Evolutionary conservation across 2,888 invertebrate genomes (phyloP), one percentile per base, ranked within the genome.

Genomic region (Leptopilina myrica): DNA sequence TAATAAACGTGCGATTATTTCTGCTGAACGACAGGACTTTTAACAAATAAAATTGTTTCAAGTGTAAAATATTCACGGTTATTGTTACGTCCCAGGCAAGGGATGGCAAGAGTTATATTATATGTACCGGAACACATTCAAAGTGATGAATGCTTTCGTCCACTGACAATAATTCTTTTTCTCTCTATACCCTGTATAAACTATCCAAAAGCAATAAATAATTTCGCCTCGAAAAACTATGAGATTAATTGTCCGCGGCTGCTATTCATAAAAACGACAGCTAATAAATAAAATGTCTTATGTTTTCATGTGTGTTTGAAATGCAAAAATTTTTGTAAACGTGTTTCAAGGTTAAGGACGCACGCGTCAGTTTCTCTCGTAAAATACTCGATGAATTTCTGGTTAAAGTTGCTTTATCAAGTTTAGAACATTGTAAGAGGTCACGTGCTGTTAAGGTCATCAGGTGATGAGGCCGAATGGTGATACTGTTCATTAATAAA

Each of bases 131-230:
- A 62, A 62, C 62, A 62, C 62, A 62, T 62, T 62, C 62, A 9
- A 62, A 62, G 20, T 62, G 62, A 62, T 62, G 20, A 62, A 62
- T 20, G 62, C 20, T 20, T 15, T n/a, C 62, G 62, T 7, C 62
- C 62, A 62, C 62, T 26, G 20, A 62, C 62, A 62, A 62, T 62
- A 62, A 62, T 62, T 62, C 62, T 62, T 62, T 62, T 62, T 20
- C 7, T 62, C 49, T 49, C 49, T 49, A 20, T 62, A 20, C 15
- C 62, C 9, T 62, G 20, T 49, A 62, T 62, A 62, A 62, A 62
- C 62, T 62, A 20, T 62, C 62, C 62, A 20, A 62, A 62, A 62
- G 62, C 15, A 62, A 20, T 62, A 62, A 62, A 62, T 62, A 62
- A 20, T 62, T 62, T n/a, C 14, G 15, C 59, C 8, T 59, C n/a